These are phyloP conservation scores for Dione juno DNA, from an alignment of 2,888 invertebrate species.

Conservation along the genomic window DNA sequence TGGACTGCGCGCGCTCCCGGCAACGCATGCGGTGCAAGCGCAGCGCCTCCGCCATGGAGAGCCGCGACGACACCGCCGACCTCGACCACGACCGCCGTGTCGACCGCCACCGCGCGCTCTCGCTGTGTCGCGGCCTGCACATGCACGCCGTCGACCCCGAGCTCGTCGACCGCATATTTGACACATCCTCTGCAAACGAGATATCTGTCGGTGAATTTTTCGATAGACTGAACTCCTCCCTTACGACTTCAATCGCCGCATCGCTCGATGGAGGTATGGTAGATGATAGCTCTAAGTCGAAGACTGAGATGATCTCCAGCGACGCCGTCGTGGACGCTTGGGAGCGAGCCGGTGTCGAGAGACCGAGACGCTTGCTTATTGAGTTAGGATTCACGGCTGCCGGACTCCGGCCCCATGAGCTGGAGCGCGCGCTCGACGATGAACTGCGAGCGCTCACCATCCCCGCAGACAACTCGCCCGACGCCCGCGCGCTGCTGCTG, in stretches of 20 bases:
- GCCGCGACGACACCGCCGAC: slow-evolving; percentile 47
- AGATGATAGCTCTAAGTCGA: slow-evolving; percentile 35
- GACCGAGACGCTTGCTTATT: slow-evolving; percentile 85
- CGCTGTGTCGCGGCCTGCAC: slow-evolving; percentile 67
- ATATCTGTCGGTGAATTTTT: slow-evolving; percentile 78
- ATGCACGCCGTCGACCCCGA: slow-evolving; percentile 69
- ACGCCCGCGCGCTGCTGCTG: slow-evolving; percentile 69
- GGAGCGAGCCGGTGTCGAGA: slow-evolving; percentile 87
- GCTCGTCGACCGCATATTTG: slow-evolving; percentile 68
- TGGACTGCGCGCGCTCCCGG: slow-evolving; percentile 56
- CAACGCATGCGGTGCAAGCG: slow-evolving; percentile 62
- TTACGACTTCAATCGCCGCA: slow-evolving; percentile 64
- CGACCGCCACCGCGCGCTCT: slow-evolving; percentile 65
- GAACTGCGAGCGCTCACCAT: slow-evolving; percentile 72
- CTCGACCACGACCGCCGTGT: slow-evolving; percentile 69
- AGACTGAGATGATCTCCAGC: slow-evolving; percentile 59
- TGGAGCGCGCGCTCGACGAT: slow-evolving; percentile 87
- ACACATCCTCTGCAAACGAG: slow-evolving; percentile 56
- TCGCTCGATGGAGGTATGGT: slow-evolving; percentile 46
- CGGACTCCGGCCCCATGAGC: slow-evolving; percentile 83
- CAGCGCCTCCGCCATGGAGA: slow-evolving; percentile 66
- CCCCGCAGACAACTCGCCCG: slow-evolving; percentile 47
- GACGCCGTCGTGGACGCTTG: slow-evolving; percentile 87
- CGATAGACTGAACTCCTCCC: slow-evolving; percentile 65
- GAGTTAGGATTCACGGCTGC: slow-evolving; percentile 86